A percentile compares a stretch with the other conserved stretches of the same genome.
These are phyloP conservation scores for Pygocentrus nattereri DNA, from an alignment of 2,797 vertebrate genomes.

Conservation along the genomic window DNA sequence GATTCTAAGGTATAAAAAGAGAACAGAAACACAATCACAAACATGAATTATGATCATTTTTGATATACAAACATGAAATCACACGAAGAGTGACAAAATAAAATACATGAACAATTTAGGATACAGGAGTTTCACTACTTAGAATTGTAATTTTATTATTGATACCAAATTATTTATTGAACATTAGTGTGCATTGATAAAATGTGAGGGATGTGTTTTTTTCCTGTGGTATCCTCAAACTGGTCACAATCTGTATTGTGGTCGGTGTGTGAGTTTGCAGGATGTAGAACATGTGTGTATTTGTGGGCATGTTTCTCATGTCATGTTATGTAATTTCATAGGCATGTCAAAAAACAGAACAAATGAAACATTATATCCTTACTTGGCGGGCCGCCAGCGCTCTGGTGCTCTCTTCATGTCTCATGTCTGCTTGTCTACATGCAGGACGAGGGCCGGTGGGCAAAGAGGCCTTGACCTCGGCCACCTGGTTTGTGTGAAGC, in stretches of 20 bases:
- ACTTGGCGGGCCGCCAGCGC: conserved; percentile 1
- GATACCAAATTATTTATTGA: too few species aligned
- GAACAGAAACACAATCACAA: too few species aligned
- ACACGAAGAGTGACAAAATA: too few species aligned
- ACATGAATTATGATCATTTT: too few species aligned
- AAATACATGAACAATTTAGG: too few species aligned
- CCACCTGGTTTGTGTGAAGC: conserved; percentile 36
- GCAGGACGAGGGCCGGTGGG: conserved; percentile 10
- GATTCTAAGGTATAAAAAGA: too few species aligned
- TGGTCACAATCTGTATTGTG: neutral
- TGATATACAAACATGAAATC: too few species aligned
- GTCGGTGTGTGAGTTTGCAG: neutral
- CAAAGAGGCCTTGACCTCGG: conserved; percentile 18
- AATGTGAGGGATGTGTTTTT: neutral
- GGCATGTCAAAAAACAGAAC: conserved; percentile 17
- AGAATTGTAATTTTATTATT: too few species aligned
- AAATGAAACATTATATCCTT: conserved; percentile 5
- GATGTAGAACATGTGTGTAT: too few species aligned
- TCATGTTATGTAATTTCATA: conserved; percentile 14
- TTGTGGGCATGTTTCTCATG: neutral
- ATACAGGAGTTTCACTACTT: too few species aligned
- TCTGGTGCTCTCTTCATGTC: neutral
- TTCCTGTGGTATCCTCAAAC: neutral
- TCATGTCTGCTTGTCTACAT: conserved; percentile 16
- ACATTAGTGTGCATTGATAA: too few species aligned